A percentile compares a stretch with the other conserved stretches of the same genome.
phyloP scores from a whole-genome alignment of 2,113 vertebrate genomes.

The Cichladusa arquata region DNA sequence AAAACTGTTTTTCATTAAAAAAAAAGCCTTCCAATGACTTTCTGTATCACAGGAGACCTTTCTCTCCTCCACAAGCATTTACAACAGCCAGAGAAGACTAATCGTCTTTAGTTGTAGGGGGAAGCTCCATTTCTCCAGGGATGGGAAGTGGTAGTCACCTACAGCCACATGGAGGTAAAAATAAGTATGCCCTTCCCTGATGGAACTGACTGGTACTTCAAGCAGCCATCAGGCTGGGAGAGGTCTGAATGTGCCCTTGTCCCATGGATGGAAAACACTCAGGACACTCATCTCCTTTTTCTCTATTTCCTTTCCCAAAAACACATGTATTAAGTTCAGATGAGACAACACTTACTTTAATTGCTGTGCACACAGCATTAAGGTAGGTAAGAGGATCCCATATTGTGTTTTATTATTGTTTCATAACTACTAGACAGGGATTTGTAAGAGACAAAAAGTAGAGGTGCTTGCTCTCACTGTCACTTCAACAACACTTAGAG shows the following conservation, averaged over 20 bases:
- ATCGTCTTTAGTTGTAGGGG: background rate
- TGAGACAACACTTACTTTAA: background rate
- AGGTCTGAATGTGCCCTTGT: background rate
- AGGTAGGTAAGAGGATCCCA: background rate
- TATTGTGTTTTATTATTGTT: background rate
- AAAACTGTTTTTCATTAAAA: background rate
- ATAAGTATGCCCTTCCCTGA: background rate
- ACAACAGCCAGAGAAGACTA: background rate
- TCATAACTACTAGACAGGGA: background rate
- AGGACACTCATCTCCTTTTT: background rate
- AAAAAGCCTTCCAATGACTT: background rate
- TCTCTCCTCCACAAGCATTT: background rate
- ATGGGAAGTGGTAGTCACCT: background rate
- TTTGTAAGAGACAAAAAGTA: background rate
- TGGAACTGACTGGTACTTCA: background rate
- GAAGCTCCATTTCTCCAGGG: background rate
- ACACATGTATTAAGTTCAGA: background rate
- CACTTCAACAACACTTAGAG: background rate
- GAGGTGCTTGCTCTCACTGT: background rate
- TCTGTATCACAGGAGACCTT: background rate
- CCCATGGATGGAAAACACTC: background rate
- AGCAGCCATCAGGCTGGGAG: background rate
- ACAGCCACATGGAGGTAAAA: background rate
- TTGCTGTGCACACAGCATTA: background rate
- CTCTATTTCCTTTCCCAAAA: background rate